Evolutionary conservation across 2,113 vertebrate species (phyloP).

Genomic region (Struthio camelus): DNA sequence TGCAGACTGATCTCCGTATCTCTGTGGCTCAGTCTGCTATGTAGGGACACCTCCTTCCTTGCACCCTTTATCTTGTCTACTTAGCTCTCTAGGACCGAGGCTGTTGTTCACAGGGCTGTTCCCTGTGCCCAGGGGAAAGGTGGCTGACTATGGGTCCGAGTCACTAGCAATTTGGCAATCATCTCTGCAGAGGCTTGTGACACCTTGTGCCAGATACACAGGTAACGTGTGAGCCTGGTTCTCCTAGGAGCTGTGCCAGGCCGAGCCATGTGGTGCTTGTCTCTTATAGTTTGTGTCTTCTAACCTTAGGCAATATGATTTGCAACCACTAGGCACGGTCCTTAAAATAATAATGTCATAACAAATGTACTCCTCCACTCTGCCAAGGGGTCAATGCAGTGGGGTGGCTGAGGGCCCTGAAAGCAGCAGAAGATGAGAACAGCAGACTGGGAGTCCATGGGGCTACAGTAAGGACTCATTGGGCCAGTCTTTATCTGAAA

Average conservation of each 20-base stretch:
- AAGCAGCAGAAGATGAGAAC: not conserved
- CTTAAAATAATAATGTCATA: not conserved
- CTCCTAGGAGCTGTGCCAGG: not conserved
- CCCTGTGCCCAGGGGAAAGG: not conserved
- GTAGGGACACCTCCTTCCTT: not conserved
- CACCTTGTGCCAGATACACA: not conserved
- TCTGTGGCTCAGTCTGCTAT: not conserved
- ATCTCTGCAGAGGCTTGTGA: not conserved
- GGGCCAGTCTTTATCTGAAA: not conserved
- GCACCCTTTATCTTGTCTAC: not conserved
- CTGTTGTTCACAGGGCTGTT: not conserved
- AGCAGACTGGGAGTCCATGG: not conserved
- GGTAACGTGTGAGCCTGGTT: too few species aligned
- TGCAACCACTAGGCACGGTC: not conserved
- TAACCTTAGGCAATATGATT: accelerated
- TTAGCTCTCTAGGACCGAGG: not conserved
- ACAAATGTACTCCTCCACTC: not conserved
- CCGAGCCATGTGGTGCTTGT: accelerated
- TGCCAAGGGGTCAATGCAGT: not conserved
- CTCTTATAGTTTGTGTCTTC: not conserved
- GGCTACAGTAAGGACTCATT: not conserved
- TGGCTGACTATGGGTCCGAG: accelerated
- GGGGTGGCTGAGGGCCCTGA: not conserved
- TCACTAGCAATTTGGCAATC: not conserved
- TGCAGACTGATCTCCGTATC: too few species aligned